phyloP scores from a whole-genome alignment of 1,140 invertebrate species.

The Bombus fervidus region DNA sequence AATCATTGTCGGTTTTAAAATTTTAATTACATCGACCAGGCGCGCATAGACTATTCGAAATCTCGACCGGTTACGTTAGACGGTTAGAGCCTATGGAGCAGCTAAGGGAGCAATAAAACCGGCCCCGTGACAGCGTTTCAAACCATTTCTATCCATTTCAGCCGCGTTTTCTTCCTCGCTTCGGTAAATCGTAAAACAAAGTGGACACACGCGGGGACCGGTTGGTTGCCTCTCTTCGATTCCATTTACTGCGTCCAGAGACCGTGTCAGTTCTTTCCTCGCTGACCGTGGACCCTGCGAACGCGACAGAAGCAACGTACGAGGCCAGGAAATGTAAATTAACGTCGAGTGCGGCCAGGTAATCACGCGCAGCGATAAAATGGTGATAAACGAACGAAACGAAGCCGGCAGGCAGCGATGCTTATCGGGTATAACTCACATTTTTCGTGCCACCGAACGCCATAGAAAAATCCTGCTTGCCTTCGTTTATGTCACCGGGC shows the following conservation, averaged over 20 bases:
- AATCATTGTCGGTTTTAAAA: constrained; percentile 47
- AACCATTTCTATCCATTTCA: neutral
- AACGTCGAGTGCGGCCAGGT: constrained; percentile 66
- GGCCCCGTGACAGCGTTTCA: neutral
- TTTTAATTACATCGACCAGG: constrained; percentile 54
- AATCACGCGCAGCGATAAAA: constrained; percentile 70
- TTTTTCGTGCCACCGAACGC: constrained; percentile 45
- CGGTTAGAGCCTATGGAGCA: too few species aligned
- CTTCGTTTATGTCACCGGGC: constrained; percentile 43
- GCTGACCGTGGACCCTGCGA: constrained; percentile 34
- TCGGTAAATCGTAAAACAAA: constrained; percentile 61
- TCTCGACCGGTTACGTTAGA: neutral
- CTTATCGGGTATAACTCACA: constrained; percentile 60
- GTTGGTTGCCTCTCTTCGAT: constrained; percentile 46
- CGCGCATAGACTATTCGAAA: neutral
- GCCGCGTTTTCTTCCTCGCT: neutral
- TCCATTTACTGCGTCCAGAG: constrained; percentile 47
- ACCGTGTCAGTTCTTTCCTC: constrained; percentile 22
- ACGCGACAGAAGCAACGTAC: constrained; percentile 25
- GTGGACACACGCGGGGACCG: constrained; percentile 17
- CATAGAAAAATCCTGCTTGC: constrained; percentile 55
- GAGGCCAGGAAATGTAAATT: constrained; percentile 70
- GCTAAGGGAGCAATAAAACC: constrained; percentile 7
- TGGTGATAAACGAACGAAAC: constrained; percentile 67
- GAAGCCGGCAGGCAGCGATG: constrained; percentile 54